phyloP scores from a whole-genome alignment of 1,140 invertebrate species.

The Schlechtendalia chinensis region DNA sequence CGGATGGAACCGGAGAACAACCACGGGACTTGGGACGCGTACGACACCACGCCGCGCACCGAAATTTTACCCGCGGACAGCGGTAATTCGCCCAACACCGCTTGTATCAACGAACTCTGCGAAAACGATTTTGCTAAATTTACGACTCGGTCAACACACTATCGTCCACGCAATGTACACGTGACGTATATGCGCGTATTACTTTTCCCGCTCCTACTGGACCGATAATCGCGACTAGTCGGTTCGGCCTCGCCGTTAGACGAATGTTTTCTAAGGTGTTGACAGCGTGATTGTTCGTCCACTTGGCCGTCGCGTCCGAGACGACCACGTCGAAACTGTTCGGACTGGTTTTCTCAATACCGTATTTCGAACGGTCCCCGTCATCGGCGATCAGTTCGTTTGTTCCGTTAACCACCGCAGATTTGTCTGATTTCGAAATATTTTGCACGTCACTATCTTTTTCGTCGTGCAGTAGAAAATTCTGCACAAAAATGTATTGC shows the following conservation, averaged over 20 bases:
- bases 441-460: conserved; percentile 51
- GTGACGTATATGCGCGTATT: no score
- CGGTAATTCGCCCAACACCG: conserved; percentile 77
- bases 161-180: no score
- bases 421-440: background rate
- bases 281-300: conserved; percentile 60
- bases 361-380: conserved; percentile 53
- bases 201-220: conserved; percentile 81
- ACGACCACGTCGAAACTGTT: conserved; percentile 56
- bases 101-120: conserved; percentile 70
- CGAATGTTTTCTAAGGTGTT: conserved; percentile 66
- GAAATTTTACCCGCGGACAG: conserved; percentile 65
- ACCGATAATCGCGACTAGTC: conserved; percentile 75
- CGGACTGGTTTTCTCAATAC: conserved; percentile 64
- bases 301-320: conserved; percentile 64
- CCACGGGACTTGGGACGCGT: conserved; percentile 90
- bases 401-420: background rate
- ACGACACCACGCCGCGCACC: conserved; percentile 76
- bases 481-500: conserved; percentile 58
- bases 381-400: background rate
- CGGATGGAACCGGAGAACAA: conserved; percentile 73
- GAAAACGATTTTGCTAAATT: no score
- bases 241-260: conserved; percentile 64
- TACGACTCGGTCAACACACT: no score
- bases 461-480: conserved; percentile 69